Base-by-base conservation (phyloP, 2,888 invertebrate genomes). In the Dascillus cervinus region DNA sequence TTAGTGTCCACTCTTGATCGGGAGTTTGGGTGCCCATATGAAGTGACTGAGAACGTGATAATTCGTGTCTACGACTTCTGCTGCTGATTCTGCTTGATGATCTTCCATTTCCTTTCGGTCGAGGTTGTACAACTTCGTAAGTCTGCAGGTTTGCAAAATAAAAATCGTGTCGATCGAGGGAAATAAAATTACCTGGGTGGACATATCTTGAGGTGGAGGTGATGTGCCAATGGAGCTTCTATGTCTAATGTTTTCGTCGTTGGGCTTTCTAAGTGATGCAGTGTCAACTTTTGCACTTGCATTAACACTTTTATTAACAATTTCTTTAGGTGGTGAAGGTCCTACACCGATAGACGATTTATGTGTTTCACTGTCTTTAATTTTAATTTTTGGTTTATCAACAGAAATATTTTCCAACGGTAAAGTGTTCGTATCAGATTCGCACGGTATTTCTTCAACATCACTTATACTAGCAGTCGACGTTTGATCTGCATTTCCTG, bases 141-240 rank as follows among this genome's bases (percentile, higher is more conserved):
- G 75, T 76, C 76, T 76, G 50, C 20, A 60, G 60, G 47, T 31
- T 11, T 26, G 11, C 24, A 34, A 27, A n/a, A n/a, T n/a, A n/a
- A n/a, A n/a, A n/a, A n/a, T n/a, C n/a, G n/a, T n/a, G n/a, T n/a
- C n/a, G n/a, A n/a, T n/a, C n/a, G n/a, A n/a, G n/a, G n/a, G n/a
- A n/a, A n/a, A n/a, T n/a, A n/a, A n/a, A n/a, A n/a, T n/a, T 53
- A 72, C 73, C 62, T 90, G 89, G 12, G 89, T 90, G 13, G 88
- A 85, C 53, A 85, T 87, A 56, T 70, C 85, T 62, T 89, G 89
- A 2, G 89, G 88, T 15, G 87, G 85, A 22, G 89, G 88, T 15
- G 87, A 88, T 15, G 88, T 88, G 36, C 83, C 86, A 26, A 80
- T 84, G 34, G 82, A 83, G 22, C 67, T 65, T 14, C n/a, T n/a